Evolutionary conservation across 2,888 invertebrate species (phyloP).

Genomic region (Melanostoma scalare): DNA sequence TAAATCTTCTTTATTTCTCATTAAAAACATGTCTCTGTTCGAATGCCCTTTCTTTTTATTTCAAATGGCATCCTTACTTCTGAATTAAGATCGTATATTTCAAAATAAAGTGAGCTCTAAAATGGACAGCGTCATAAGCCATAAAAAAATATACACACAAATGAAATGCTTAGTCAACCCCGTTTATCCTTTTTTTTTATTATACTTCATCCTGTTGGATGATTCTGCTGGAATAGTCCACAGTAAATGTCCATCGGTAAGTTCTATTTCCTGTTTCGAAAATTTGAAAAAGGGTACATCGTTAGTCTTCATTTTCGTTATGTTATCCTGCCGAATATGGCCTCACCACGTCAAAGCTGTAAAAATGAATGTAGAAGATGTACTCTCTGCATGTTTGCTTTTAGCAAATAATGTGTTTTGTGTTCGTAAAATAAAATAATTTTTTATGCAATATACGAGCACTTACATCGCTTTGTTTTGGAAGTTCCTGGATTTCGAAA

Average conservation of each 20-base stretch:
- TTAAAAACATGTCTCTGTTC: no score
- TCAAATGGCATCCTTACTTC: slow-evolving; percentile 2
- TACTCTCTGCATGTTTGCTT: neutral
- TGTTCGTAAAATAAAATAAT: no score
- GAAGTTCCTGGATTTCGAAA: no score
- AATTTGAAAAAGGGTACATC: slow-evolving; percentile 9
- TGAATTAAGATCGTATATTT: neutral
- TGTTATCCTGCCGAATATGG: neutral
- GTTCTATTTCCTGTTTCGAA: slow-evolving; percentile 27
- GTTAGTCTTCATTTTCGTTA: slow-evolving; percentile 1
- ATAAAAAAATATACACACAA: neutral
- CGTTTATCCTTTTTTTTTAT: slow-evolving; percentile 13
- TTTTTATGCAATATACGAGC: no score
- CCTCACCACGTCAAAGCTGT: slow-evolving; percentile 6
- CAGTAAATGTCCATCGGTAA: slow-evolving; percentile 17
- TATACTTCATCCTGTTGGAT: neutral
- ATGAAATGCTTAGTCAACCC: slow-evolving; percentile 28
- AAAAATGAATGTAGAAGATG: neutral
- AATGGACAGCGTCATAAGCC: neutral
- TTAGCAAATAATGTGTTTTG: neutral
- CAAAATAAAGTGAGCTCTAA: neutral
- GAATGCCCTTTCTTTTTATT: no score
- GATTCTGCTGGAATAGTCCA: neutral
- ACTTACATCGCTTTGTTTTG: no score
- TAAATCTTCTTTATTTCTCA: no score